Conservation (phyloP, 2,113 vertebrate genomes). For the Morone saxatilis region DNA sequence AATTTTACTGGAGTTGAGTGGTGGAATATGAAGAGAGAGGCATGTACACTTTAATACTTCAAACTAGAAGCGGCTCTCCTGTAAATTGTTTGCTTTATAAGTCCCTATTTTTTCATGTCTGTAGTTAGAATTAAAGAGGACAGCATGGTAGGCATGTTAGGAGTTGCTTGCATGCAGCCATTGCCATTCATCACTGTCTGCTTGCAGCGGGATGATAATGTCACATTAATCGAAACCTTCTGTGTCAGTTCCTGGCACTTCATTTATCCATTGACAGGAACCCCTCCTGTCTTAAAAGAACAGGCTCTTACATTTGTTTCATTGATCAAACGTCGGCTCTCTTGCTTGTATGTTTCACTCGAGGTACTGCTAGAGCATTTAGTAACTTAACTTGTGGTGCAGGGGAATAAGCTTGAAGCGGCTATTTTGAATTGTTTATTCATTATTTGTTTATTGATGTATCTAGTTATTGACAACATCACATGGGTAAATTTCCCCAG, state of each 20-base stretch:
- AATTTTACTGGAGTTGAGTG: not conserved
- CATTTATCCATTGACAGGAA: constrained; percentile 25
- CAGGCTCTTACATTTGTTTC: constrained; percentile 21
- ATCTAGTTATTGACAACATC: not conserved
- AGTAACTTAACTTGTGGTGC: not conserved
- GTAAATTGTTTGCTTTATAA: not conserved
- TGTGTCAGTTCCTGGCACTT: constrained; percentile 7
- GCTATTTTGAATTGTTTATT: not conserved
- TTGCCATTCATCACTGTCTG: not conserved
- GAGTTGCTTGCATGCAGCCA: not conserved
- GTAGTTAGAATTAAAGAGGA: not conserved
- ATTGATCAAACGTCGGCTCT: constrained; percentile 46
- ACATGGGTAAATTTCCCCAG: not conserved
- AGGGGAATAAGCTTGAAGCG: not conserved
- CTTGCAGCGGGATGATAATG: constrained; percentile 8
- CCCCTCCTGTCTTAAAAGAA: constrained; percentile 11
- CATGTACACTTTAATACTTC: not conserved
- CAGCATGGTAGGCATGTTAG: not conserved
- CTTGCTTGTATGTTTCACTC: constrained; percentile 30
- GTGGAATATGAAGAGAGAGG: not conserved
- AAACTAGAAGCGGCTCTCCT: not conserved
- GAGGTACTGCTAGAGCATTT: not conserved
- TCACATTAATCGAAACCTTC: constrained; percentile 7
- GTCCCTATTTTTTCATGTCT: not conserved
- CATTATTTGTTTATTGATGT: not conserved